Evolutionary conservation across 2,888 invertebrate genomes (phyloP).

Genomic region (Sarcophaga caerulescens): DNA sequence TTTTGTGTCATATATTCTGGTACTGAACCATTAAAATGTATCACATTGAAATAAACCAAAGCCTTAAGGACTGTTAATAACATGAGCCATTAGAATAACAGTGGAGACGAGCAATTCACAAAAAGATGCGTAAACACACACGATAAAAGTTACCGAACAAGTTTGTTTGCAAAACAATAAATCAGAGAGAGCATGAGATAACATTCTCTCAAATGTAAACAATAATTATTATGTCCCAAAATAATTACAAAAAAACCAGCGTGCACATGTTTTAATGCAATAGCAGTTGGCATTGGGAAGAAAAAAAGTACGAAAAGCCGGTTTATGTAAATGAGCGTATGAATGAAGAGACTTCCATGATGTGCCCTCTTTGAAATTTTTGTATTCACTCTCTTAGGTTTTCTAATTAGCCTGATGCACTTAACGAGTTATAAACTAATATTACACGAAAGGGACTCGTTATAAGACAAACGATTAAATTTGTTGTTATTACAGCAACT

Average conservation of each 20-base stretch:
- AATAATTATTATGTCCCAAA: background rate
- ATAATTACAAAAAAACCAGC: background rate
- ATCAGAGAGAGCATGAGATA: constrained; percentile 7
- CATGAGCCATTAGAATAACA: background rate
- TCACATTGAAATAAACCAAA: background rate
- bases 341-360: constrained; percentile 6
- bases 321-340: constrained; percentile 47
- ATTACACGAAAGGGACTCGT: constrained; percentile 59
- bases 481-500: constrained; percentile 36
- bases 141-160: constrained; percentile 47
- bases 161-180: constrained; percentile 34
- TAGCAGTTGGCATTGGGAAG: background rate
- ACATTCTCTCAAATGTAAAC: constrained; percentile 56
- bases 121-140: background rate
- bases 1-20: background rate
- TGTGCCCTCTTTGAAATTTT: background rate
- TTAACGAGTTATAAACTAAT: constrained; percentile 54
- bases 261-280: constrained; percentile 53
- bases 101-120: constrained; percentile 1
- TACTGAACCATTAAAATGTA: too few species aligned
- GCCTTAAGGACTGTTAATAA: background rate
- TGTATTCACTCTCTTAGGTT: background rate
- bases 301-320: constrained; percentile 48
- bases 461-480: constrained; percentile 56
- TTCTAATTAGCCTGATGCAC: constrained; percentile 16